Evolutionary conservation across 1,140 invertebrate genomes (phyloP).

Genomic region (Aphaenogaster rudis): DNA sequence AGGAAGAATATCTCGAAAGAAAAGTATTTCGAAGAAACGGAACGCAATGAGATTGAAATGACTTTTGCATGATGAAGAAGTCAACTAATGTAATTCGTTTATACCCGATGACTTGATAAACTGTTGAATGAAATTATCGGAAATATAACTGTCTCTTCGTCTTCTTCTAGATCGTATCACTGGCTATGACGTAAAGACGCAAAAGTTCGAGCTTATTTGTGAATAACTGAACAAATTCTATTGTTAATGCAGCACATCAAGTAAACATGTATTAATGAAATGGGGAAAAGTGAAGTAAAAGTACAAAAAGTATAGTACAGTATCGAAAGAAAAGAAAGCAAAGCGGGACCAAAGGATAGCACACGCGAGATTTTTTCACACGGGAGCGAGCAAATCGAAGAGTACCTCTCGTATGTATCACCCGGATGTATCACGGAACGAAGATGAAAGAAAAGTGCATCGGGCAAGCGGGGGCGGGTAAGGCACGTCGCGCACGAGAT

Average conservation of each 20-base stretch:
- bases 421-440: constrained; percentile 29
- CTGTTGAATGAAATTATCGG: not conserved
- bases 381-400: constrained; percentile 20
- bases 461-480: constrained; percentile 22
- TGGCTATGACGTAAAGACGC: not conserved
- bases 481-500: constrained; percentile 52
- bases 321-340: not conserved
- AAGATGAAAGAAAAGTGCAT: constrained; percentile 60
- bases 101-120: not conserved
- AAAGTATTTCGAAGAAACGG: not conserved
- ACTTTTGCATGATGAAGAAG: constrained; percentile 6
- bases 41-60: not conserved
- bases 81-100: not conserved
- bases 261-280: not conserved
- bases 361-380: not conserved
- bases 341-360: not conserved
- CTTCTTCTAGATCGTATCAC: not conserved
- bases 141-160: not conserved
- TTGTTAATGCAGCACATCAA: not conserved
- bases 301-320: not conserved
- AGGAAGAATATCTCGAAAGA: not conserved
- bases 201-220: not conserved
- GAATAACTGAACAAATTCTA: not conserved
- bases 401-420: constrained; percentile 13
- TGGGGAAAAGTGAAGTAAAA: not conserved